Percentiles rank a stretch among this genome's conserved stretches.
phyloP scores from a whole-genome alignment of 2,888 invertebrate species.

The Trichopria drosophilae region DNA sequence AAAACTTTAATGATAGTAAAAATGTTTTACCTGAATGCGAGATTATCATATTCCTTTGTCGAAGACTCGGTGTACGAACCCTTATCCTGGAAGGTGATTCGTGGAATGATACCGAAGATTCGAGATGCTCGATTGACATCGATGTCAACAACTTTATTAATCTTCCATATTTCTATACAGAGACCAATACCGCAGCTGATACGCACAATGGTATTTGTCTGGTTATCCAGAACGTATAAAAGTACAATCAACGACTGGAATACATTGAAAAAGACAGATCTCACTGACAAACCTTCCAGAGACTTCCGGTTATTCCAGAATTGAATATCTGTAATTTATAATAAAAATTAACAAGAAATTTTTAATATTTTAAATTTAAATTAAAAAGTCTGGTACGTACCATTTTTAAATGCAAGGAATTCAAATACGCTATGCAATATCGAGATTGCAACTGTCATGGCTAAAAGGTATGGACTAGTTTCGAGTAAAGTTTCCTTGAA shows the following conservation, averaged over 20 bases:
- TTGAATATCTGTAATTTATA: slow-evolving; percentile 77
- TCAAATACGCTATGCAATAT: slow-evolving; percentile 97
- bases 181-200: slow-evolving; percentile 94
- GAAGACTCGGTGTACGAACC: slow-evolving; percentile 94
- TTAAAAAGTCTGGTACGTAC: too few species aligned
- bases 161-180: slow-evolving; percentile 98
- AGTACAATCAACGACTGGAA: slow-evolving; percentile 95
- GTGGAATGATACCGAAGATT: slow-evolving; percentile 78
- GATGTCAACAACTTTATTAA: slow-evolving; percentile 92
- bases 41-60: slow-evolving; percentile 89
- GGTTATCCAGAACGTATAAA: slow-evolving; percentile 96
- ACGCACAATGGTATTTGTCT: slow-evolving; percentile 94
- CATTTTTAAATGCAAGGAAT: slow-evolving; percentile 98
- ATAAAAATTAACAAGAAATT: background rate
- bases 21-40: slow-evolving; percentile 75
- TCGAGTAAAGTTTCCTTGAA: slow-evolving; percentile 93
- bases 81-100: slow-evolving; percentile 84
- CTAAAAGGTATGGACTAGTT: slow-evolving; percentile 94
- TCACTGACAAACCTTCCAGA: slow-evolving; percentile 94
- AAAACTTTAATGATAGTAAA: background rate
- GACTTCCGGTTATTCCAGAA: slow-evolving; percentile 99
- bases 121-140: slow-evolving; percentile 74
- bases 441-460: slow-evolving; percentile 87
- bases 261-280: slow-evolving; percentile 97
- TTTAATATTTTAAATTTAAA: slow-evolving; percentile 11